Percentiles rank a stretch among this genome's conserved stretches.
These are phyloP conservation scores for Siniperca obscura DNA, from an alignment of 2,797 vertebrate genomes.

Conservation along the genomic window DNA sequence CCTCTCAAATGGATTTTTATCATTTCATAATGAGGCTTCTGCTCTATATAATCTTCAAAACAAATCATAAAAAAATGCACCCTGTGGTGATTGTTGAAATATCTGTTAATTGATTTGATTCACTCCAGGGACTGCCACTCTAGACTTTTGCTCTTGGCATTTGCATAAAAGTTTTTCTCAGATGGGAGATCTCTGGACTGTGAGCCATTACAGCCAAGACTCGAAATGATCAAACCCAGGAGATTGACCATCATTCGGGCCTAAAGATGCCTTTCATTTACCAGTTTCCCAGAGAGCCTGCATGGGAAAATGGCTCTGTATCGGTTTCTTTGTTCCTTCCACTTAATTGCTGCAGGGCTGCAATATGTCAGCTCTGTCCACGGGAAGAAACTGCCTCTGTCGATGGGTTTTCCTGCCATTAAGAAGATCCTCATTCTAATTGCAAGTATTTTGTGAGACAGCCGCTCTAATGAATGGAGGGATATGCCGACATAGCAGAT, in stretches of 20 bases:
- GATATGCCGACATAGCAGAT: conserved; percentile 56
- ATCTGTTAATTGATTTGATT: conserved; percentile 60
- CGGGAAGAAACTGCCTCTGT: conserved; percentile 45
- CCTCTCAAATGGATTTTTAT: conserved; percentile 35
- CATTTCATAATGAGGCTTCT: conserved; percentile 36
- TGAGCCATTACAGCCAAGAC: conserved; percentile 38
- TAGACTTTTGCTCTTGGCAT: conserved; percentile 44
- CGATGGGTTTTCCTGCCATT: conserved; percentile 57
- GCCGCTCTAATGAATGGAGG: conserved; percentile 61
- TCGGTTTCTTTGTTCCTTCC: conserved; percentile 72
- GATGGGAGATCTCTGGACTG: conserved; percentile 42
- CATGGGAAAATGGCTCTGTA: conserved; percentile 66
- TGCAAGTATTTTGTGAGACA: conserved; percentile 61
- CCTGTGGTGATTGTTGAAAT: conserved; percentile 33
- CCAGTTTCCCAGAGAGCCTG: conserved; percentile 58
- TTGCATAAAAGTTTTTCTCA: conserved; percentile 51
- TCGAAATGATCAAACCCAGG: conserved; percentile 54
- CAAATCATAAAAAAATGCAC: conserved; percentile 24
- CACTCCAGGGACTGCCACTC: conserved; percentile 31
- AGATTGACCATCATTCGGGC: conserved; percentile 57
- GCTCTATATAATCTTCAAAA: conserved; percentile 28
- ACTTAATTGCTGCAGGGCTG: conserved; percentile 69
- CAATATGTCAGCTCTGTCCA: conserved; percentile 61
- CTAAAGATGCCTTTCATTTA: conserved; percentile 61
- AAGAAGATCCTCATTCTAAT: conserved; percentile 64